Conservation (phyloP, 2,888 invertebrate species). For the Pseudococcus longispinus region DNA sequence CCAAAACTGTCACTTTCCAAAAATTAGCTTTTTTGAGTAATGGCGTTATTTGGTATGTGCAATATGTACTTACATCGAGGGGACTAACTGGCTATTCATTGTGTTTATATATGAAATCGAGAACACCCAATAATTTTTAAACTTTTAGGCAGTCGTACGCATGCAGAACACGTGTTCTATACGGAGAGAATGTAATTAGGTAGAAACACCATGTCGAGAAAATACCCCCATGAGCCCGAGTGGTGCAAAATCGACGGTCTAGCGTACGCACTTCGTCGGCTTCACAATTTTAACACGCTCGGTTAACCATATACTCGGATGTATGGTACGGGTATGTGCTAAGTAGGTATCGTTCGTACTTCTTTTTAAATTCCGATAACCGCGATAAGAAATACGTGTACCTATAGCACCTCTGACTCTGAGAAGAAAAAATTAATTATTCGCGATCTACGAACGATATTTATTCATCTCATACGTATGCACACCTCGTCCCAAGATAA, state of each 20-base stretch:
- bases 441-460: not conserved
- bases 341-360: not conserved
- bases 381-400: too few relatives aligned
- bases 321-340: not conserved
- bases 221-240: not conserved
- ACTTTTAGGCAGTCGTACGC: not conserved
- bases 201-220: not conserved
- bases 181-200: constrained; percentile 12
- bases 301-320: not conserved
- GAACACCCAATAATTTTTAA: constrained; percentile 16
- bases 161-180: constrained; percentile 6
- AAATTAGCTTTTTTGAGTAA: too few relatives aligned
- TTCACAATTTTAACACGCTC: constrained; percentile 4
- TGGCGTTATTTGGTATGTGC: too few relatives aligned
- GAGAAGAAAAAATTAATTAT: not conserved
- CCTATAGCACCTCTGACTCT: not conserved
- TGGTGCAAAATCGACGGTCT: constrained; percentile 1
- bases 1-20: too few relatives aligned
- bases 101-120: not conserved
- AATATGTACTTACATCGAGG: too few relatives aligned
- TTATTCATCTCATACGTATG: not conserved
- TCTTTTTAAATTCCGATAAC: not conserved
- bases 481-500: not conserved
- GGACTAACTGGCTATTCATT: not conserved
- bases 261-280: not conserved